A percentile compares a stretch with the other conserved stretches of the same genome.
phyloP scores from a whole-genome alignment of 1,140 invertebrate species.

The Camponotus floridanus region DNA sequence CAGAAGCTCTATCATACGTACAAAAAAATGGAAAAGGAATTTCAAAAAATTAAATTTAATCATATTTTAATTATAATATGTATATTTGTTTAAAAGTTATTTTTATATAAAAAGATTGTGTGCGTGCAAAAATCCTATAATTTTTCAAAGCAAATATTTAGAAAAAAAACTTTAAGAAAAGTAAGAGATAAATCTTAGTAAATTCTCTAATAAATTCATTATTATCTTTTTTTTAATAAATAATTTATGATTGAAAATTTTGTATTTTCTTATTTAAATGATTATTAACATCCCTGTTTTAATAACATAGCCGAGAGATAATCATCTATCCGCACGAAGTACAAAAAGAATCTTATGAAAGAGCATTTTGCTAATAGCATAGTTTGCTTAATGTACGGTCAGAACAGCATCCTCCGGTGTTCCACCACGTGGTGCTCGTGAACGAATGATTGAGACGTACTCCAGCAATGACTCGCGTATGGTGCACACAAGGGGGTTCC shows the following conservation, averaged over 20 bases:
- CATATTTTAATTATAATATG: neutral
- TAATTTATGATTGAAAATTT: neutral
- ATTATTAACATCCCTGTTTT: neutral
- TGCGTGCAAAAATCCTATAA: neutral
- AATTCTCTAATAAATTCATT: too few relatives aligned
- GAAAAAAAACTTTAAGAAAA: neutral
- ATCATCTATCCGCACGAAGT: neutral
- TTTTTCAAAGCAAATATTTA: neutral
- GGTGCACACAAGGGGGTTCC: conserved; percentile 69
- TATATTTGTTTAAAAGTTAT: neutral
- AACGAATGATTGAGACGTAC: conserved; percentile 74
- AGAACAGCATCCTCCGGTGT: conserved; percentile 54
- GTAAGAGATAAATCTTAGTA: neutral
- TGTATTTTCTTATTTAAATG: neutral
- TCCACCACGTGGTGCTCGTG: conserved; percentile 63
- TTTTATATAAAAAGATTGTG: neutral
- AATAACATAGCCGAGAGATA: neutral
- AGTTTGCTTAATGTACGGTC: conserved; percentile 16
- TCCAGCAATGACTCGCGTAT: conserved; percentile 57
- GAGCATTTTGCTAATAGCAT: conserved; percentile 30
- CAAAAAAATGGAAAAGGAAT: neutral
- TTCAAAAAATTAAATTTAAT: neutral
- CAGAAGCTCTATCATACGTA: neutral
- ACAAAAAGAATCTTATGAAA: conserved; percentile 18
- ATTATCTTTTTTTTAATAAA: neutral